A percentile compares a stretch with the other conserved stretches of the same genome.
phyloP scores from a whole-genome alignment of 2,888 invertebrate genomes.

The Eristalis intricaria region DNA sequence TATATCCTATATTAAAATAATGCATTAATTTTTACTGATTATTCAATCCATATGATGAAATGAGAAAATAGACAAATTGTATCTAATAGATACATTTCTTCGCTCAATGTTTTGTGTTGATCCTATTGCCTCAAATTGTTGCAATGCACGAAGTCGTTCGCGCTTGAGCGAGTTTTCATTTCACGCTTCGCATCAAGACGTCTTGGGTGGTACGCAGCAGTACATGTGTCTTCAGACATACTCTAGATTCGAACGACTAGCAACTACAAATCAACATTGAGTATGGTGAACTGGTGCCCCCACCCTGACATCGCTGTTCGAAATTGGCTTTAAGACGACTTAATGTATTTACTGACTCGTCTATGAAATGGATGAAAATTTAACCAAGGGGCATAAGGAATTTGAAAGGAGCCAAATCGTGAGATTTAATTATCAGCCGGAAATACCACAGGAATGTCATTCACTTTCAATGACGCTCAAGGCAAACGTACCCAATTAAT shows the following conservation, averaged over 20 bases:
- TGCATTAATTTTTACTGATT: background rate
- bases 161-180: background rate
- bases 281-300: background rate
- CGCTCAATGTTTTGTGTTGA: background rate
- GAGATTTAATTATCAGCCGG: background rate
- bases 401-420: background rate
- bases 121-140: background rate
- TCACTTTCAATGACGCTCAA: background rate
- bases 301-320: no score
- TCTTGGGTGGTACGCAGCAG: background rate
- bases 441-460: background rate
- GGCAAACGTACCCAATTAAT: conserved; percentile 14
- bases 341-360: no score
- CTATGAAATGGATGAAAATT: no score
- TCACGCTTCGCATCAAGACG: background rate
- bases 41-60: background rate
- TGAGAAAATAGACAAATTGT: background rate
- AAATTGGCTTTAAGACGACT: no score
- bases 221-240: background rate
- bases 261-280: background rate
- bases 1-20: background rate
- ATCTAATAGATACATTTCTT: no score
- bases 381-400: background rate
- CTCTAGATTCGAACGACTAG: background rate
- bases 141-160: background rate